Conservation (phyloP, 1,140 invertebrate species). For the Eulimnadia texana region DNA sequence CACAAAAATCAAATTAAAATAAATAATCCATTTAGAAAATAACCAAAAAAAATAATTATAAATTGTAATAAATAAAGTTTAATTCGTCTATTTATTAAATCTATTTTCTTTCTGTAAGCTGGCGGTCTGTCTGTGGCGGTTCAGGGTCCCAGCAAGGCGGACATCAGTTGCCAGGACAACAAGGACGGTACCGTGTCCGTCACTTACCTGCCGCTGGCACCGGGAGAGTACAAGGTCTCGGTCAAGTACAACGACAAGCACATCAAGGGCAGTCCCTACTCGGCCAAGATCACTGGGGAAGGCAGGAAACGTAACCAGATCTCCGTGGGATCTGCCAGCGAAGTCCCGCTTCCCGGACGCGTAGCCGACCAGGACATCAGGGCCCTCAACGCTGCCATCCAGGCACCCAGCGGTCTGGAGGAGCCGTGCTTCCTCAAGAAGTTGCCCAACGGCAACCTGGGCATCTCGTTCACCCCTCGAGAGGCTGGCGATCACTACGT, state of each 20-base stretch:
- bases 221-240: slow-evolving; percentile 89
- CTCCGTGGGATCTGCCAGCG: slow-evolving; percentile 88
- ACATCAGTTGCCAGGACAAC: slow-evolving; percentile 85
- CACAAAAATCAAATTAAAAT: too few species aligned
- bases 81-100: too few species aligned
- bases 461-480: slow-evolving; percentile 91
- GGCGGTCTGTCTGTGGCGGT: slow-evolving; percentile 86
- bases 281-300: slow-evolving; percentile 83
- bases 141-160: slow-evolving; percentile 92
- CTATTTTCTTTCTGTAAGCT: slow-evolving; percentile 22
- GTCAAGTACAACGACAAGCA: slow-evolving; percentile 92
- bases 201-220: slow-evolving; percentile 82
- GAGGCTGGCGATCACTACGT: slow-evolving; percentile 89
- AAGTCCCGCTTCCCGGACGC: slow-evolving; percentile 85
- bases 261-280: slow-evolving; percentile 88
- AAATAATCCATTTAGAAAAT: too few species aligned
- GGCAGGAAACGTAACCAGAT: slow-evolving; percentile 91
- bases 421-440: slow-evolving; percentile 93
- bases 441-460: slow-evolving; percentile 86
- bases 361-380: slow-evolving; percentile 83
- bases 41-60: too few species aligned
- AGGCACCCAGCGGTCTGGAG: slow-evolving; percentile 81
- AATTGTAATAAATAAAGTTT: too few species aligned
- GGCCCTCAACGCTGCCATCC: slow-evolving; percentile 83
- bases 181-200: slow-evolving; percentile 91